These are phyloP conservation scores for Typhlomys cinereus DNA, from an alignment of 2,113 vertebrate genomes.

Conservation along the genomic window DNA sequence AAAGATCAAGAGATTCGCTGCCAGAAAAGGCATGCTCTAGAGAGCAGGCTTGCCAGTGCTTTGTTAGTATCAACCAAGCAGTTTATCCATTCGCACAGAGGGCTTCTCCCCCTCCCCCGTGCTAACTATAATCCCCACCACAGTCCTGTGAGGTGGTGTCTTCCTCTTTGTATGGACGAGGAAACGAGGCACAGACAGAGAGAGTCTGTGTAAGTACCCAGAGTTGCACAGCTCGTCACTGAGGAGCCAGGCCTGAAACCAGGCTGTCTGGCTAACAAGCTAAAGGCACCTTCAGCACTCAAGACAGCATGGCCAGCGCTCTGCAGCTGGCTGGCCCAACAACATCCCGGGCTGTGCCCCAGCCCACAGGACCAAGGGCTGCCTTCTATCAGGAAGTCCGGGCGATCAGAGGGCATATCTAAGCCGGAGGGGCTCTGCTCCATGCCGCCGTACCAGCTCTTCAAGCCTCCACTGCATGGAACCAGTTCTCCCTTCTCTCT, in stretches of 20 bases:
- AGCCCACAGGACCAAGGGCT: neutral
- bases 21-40: neutral
- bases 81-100: neutral
- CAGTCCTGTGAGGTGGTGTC: neutral
- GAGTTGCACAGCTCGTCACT: neutral
- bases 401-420: rapidly evolving
- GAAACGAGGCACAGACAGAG: neutral
- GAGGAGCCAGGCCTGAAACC: neutral
- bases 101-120: neutral
- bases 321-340: neutral
- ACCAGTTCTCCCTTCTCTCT: rapidly evolving
- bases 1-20: neutral
- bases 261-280: neutral
- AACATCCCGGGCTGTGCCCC: neutral
- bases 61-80: neutral
- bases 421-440: neutral
- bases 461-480: neutral
- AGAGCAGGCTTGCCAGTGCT: neutral
- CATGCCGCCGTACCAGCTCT: neutral
- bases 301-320: neutral
- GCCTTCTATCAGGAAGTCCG: neutral
- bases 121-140: neutral
- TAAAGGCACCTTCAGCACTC: neutral
- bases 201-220: neutral
- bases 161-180: neutral